Evolutionary conservation across 2,888 invertebrate species (phyloP).

Genomic region (Nephrotoma appendiculata): DNA sequence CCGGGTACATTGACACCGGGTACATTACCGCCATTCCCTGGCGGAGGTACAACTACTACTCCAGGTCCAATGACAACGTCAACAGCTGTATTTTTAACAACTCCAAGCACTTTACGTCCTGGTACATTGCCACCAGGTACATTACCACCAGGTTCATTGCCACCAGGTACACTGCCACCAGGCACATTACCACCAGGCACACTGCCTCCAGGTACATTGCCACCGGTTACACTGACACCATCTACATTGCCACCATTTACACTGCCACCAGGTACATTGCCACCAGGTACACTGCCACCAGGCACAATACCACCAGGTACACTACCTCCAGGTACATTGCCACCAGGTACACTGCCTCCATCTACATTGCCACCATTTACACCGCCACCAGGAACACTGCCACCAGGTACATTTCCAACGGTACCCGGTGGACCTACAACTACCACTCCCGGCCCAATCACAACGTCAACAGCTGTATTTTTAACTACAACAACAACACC

Average conservation of each 20-base stretch:
- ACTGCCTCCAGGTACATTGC: background rate
- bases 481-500: constrained; percentile 12
- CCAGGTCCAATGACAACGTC: background rate
- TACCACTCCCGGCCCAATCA: constrained; percentile 6
- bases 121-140: constrained; percentile 17
- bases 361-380: constrained; percentile 12
- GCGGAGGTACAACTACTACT: background rate
- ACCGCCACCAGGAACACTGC: background rate
- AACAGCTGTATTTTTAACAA: background rate
- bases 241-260: constrained; percentile 13
- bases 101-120: constrained; percentile 8
- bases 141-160: constrained; percentile 10
- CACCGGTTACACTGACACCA: background rate
- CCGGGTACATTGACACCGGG: background rate
- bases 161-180: background rate
- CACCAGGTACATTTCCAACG: constrained; percentile 9
- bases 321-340: background rate
- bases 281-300: constrained; percentile 7
- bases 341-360: constrained; percentile 16
- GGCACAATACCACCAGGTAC: background rate
- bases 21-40: constrained; percentile 4
- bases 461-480: background rate
- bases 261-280: constrained; percentile 16
- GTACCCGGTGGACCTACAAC: constrained; percentile 9
- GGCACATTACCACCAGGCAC: background rate